Evolutionary conservation across 2,797 vertebrate genomes (phyloP).

Genomic region (Sus cebifrons): DNA sequence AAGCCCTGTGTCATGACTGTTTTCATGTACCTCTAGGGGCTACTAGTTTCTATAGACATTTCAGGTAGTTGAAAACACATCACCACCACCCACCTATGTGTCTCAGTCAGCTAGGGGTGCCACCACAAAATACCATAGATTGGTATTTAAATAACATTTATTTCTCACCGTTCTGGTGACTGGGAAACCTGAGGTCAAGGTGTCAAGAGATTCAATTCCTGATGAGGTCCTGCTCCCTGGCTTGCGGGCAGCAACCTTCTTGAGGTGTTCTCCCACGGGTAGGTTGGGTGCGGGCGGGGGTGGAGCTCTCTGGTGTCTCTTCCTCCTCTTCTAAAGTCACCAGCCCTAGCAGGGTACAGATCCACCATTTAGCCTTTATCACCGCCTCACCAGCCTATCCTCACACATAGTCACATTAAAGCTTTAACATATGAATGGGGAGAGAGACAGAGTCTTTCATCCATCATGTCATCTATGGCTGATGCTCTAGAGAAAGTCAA

Average conservation of each 20-base stretch:
- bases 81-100: background rate
- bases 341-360: background rate
- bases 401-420: background rate
- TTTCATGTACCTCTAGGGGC: background rate
- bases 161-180: constrained; percentile 5
- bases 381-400: background rate
- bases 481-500: background rate
- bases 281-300: background rate
- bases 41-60: background rate
- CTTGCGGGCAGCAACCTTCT: background rate
- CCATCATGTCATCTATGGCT: too few species aligned
- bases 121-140: background rate
- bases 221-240: background rate
- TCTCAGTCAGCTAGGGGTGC: background rate
- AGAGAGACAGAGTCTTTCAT: background rate
- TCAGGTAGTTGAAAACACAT: background rate
- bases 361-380: background rate
- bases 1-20: background rate
- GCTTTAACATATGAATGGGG: background rate
- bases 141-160: background rate
- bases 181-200: background rate
- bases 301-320: background rate
- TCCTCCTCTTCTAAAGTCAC: background rate
- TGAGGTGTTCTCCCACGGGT: background rate
- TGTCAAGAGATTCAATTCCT: background rate